Percentiles rank a stretch among this genome's conserved stretches.
Evolutionary conservation across 1,140 invertebrate genomes (phyloP).

Genomic region (Trichomalopsis sarcophagae): DNA sequence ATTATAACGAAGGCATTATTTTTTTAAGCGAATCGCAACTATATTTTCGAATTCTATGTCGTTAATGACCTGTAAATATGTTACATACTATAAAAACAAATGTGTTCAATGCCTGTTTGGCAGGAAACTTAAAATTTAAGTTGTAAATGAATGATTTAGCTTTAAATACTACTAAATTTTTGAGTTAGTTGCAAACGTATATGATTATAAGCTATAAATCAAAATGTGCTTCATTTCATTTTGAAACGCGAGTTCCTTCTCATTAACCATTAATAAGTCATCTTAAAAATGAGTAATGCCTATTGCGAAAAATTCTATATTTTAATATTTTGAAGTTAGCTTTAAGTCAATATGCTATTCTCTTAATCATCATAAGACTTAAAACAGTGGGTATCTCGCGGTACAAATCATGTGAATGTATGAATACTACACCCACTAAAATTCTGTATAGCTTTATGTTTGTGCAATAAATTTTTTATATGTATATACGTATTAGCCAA

Average conservation of each 20-base stretch:
- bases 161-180: neutral
- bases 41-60: neutral
- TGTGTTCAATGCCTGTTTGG: neutral
- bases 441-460: constrained; percentile 22
- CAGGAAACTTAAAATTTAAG: neutral
- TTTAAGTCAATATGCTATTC: neutral
- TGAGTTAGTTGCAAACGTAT: neutral
- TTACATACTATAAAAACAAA: neutral
- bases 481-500: neutral
- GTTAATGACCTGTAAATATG: neutral
- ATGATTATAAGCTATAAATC: neutral
- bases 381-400: neutral
- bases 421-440: neutral
- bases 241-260: constrained; percentile 37
- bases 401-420: neutral
- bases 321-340: neutral
- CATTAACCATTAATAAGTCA: constrained; percentile 15
- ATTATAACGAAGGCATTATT: neutral
- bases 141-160: neutral
- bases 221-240: constrained; percentile 4
- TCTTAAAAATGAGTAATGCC: neutral
- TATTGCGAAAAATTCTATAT: neutral
- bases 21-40: neutral
- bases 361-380: neutral
- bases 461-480: constrained; percentile 30